Percentiles rank a stretch among this genome's conserved stretches.
phyloP scores from a whole-genome alignment of 2,888 invertebrate species.

The Fragum whitleyi region DNA sequence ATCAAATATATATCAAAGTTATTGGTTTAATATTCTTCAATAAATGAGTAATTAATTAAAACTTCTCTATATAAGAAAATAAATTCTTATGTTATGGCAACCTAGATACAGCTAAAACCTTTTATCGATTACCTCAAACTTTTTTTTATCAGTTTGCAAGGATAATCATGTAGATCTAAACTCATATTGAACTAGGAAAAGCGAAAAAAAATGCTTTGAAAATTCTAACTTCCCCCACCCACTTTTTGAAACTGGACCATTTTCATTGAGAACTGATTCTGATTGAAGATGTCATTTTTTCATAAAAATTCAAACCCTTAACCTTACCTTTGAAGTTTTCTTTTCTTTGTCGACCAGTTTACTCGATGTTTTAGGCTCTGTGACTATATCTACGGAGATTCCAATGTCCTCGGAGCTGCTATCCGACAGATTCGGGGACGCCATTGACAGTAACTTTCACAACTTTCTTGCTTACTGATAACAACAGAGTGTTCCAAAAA shows the following conservation, averaged over 20 bases:
- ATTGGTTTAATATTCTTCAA: too few species aligned
- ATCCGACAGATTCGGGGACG: constrained; percentile 17
- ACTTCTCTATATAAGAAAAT: too few species aligned
- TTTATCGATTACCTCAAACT: too few species aligned
- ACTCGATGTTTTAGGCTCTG: background rate
- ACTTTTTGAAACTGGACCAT: background rate
- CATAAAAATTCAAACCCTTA: background rate
- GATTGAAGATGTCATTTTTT: background rate
- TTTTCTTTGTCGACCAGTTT: background rate
- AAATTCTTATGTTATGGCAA: too few species aligned
- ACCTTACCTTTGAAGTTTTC: constrained; percentile 14
- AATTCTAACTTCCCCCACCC: background rate
- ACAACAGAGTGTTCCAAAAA: constrained; percentile 17
- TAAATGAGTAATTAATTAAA: too few species aligned
- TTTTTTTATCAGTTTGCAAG: too few species aligned
- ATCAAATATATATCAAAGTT: too few species aligned
- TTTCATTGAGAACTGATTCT: background rate
- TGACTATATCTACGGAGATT: background rate
- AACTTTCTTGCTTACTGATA: constrained; percentile 5
- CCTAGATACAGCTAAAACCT: too few species aligned
- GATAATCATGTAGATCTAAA: too few species aligned
- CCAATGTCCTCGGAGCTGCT: background rate
- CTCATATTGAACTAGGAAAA: too few species aligned
- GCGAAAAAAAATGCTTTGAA: too few species aligned
- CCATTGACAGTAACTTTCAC: constrained; percentile 21